phyloP scores from a whole-genome alignment of 1,140 invertebrate genomes.

The Conopomorpha cramerella region DNA sequence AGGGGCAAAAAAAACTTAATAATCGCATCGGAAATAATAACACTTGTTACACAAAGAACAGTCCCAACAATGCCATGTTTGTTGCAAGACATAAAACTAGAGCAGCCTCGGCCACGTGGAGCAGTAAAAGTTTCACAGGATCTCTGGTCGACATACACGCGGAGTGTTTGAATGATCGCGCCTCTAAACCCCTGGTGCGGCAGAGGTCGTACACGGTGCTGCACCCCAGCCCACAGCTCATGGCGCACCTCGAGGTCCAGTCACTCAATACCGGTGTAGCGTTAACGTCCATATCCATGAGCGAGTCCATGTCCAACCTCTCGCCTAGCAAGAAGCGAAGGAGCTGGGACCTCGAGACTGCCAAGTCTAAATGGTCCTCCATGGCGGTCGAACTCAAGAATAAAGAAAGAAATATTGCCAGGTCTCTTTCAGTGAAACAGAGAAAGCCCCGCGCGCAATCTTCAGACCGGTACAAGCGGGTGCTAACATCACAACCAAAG shows the following conservation, averaged over 20 bases:
- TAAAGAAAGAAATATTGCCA: conserved; percentile 10
- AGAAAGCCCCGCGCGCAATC: conserved; percentile 19
- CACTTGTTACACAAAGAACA: no score
- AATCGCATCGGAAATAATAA: background rate
- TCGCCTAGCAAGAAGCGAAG: conserved; percentile 36
- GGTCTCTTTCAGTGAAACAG: conserved; percentile 18
- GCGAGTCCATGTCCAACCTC: conserved; percentile 35
- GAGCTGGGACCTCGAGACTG: conserved; percentile 58
- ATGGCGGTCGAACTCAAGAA: conserved; percentile 32
- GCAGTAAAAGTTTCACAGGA: conserved; percentile 51
- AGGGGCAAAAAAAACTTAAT: background rate
- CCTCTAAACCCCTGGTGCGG: conserved; percentile 51
- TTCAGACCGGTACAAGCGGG: conserved; percentile 6
- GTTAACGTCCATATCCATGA: conserved; percentile 56
- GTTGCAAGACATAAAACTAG: no score
- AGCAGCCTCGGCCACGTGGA: conserved; percentile 33
- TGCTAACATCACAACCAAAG: conserved; percentile 17
- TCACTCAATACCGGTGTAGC: conserved; percentile 45
- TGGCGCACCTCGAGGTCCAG: conserved; percentile 63
- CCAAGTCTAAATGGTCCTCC: conserved; percentile 44
- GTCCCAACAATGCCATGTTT: no score
- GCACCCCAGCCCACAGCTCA: conserved; percentile 63
- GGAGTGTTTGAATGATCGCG: conserved; percentile 20
- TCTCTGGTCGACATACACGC: conserved; percentile 45
- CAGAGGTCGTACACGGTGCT: conserved; percentile 68